Conservation (phyloP, 2,797 vertebrate genomes). For the Platalea minor region DNA sequence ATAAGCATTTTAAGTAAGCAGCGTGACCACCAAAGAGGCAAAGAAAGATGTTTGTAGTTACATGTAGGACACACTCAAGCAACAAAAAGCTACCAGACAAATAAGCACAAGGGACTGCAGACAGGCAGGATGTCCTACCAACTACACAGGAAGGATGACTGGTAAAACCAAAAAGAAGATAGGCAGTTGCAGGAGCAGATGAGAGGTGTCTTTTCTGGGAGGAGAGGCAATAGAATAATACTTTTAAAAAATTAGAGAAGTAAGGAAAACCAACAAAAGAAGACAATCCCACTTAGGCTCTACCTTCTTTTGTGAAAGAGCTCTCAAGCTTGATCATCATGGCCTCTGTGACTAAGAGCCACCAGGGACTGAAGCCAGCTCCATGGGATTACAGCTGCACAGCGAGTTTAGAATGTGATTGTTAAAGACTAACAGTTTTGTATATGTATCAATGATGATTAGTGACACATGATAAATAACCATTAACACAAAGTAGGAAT, state of each 20-base stretch:
- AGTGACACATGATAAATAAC: not conserved
- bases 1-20: not conserved
- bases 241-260: not conserved
- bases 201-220: not conserved
- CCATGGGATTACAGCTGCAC: not conserved
- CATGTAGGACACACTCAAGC: not conserved
- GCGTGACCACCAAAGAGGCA: not conserved
- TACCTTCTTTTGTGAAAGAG: not conserved
- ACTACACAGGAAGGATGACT: not conserved
- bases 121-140: not conserved
- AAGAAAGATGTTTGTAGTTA: not conserved
- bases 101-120: not conserved
- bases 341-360: not conserved
- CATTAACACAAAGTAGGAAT: not conserved
- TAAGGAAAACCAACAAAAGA: not conserved
- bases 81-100: not conserved
- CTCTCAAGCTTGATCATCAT: not conserved
- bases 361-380: not conserved
- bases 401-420: not conserved
- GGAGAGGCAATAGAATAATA: not conserved
- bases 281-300: not conserved
- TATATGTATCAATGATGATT: not conserved
- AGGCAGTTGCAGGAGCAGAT: not conserved
- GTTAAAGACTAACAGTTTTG: not conserved
- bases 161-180: not conserved